A percentile compares a stretch with the other conserved stretches of the same genome.
Conservation (phyloP, 2,797 vertebrate genomes). For the Agapornis canus region DNA sequence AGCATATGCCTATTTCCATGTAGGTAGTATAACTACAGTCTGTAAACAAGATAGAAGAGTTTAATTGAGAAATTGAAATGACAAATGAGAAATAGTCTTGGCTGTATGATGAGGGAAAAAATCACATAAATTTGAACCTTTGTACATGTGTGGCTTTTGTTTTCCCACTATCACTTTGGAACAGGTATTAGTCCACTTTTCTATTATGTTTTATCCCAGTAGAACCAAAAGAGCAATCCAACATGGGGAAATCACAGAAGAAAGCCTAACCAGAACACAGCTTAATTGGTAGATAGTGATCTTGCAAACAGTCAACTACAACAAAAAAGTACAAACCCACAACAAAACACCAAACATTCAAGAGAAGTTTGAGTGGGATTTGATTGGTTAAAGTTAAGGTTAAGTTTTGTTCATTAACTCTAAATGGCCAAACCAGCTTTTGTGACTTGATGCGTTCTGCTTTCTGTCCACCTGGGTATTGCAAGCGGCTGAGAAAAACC, state of each 20-base stretch:
- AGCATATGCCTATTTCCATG: background rate
- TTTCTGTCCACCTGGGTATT: conserved; percentile 44
- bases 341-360: background rate
- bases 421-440: background rate
- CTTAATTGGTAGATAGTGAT: background rate
- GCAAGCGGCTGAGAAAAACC: conserved; percentile 33
- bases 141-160: background rate
- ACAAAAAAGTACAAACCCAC: background rate
- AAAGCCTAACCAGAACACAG: background rate
- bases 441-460: conserved; percentile 35
- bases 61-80: background rate
- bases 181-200: background rate
- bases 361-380: background rate
- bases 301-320: background rate
- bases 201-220: background rate
- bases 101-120: background rate
- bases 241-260: background rate
- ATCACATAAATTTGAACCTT: background rate
- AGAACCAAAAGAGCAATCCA: background rate
- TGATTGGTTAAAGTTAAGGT: background rate
- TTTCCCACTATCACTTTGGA: background rate
- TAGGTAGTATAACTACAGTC: background rate
- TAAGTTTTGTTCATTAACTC: background rate
- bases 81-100: background rate
- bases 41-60: background rate